Conservation (phyloP, 1,140 invertebrate species). For the Drosophila pseudoananassae region DNA sequence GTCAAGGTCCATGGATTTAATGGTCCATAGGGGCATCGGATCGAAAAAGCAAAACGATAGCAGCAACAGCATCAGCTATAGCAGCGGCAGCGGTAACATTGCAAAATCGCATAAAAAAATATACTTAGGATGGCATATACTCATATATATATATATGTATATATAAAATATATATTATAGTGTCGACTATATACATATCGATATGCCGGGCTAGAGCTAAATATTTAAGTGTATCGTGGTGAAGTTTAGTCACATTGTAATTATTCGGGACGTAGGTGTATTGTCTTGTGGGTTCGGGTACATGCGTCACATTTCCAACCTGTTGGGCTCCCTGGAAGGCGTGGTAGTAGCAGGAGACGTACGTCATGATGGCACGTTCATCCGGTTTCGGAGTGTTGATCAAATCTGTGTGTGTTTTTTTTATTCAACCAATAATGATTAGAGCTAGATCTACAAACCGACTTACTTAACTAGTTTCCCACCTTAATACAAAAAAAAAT, state of each 20-base stretch:
- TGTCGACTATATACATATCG: conserved; percentile 32
- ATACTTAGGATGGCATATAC: conserved; percentile 54
- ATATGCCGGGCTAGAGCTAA: conserved; percentile 39
- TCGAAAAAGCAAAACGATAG: neutral
- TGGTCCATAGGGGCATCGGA: neutral
- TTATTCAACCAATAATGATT: conserved; percentile 23
- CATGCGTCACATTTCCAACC: conserved; percentile 89
- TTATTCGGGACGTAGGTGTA: conserved; percentile 84
- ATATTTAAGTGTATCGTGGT: conserved; percentile 84
- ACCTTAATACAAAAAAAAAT: too few relatives aligned
- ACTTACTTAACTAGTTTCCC: neutral
- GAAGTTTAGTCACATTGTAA: conserved; percentile 85
- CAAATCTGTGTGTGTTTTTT: conserved; percentile 91
- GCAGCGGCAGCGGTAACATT: conserved; percentile 23
- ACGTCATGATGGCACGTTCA: conserved; percentile 99
- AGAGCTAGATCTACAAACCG: conserved; percentile 3
- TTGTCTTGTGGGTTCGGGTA: conserved; percentile 84
- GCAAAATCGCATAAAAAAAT: conserved; percentile 55
- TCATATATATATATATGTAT: conserved; percentile 38
- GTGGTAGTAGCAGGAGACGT: conserved; percentile 99
- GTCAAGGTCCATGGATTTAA: neutral
- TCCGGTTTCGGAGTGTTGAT: conserved; percentile 99
- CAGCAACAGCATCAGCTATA: conserved; percentile 4
- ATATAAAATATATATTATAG: neutral
- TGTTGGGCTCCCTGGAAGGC: conserved; percentile 99